These are phyloP conservation scores for Austrofundulus limnaeus DNA, from an alignment of 2,113 vertebrate species.

Conservation along the genomic window DNA sequence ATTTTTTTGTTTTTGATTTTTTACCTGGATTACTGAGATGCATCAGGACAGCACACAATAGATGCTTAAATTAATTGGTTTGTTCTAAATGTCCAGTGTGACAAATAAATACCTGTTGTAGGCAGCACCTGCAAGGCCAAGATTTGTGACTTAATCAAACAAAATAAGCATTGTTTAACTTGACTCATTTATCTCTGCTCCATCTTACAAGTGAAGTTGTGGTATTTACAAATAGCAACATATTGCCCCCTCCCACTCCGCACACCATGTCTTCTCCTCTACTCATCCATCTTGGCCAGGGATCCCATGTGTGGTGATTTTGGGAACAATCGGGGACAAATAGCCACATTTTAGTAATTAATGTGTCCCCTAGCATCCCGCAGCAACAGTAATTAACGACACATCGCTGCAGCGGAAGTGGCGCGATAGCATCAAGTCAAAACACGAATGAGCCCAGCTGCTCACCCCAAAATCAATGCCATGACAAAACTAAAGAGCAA, in stretches of 20 bases:
- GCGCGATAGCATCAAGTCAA: slow-evolving; percentile 72
- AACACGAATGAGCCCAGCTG: slow-evolving; percentile 70
- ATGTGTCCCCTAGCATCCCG: slow-evolving; percentile 63
- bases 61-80: no score
- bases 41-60: no score
- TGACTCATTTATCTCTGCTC: slow-evolving; percentile 6
- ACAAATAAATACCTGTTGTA: background rate
- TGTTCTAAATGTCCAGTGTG: background rate
- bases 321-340: slow-evolving; percentile 50
- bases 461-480: slow-evolving; percentile 69
- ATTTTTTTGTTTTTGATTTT: no score
- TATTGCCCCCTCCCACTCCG: background rate
- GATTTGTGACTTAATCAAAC: background rate
- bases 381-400: slow-evolving; percentile 74
- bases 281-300: slow-evolving; percentile 39
- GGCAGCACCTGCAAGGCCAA: background rate
- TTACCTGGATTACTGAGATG: no score
- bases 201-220: slow-evolving; percentile 12
- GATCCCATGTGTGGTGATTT: slow-evolving; percentile 23
- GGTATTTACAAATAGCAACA: slow-evolving; percentile 21
- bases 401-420: slow-evolving; percentile 50
- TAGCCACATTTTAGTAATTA: slow-evolving; percentile 70
- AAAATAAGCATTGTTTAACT: slow-evolving; percentile 16
- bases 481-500: slow-evolving; percentile 47
- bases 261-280: slow-evolving; percentile 14